phyloP scores from a whole-genome alignment of 2,888 invertebrate genomes.

The Silvanus unidentatus region DNA sequence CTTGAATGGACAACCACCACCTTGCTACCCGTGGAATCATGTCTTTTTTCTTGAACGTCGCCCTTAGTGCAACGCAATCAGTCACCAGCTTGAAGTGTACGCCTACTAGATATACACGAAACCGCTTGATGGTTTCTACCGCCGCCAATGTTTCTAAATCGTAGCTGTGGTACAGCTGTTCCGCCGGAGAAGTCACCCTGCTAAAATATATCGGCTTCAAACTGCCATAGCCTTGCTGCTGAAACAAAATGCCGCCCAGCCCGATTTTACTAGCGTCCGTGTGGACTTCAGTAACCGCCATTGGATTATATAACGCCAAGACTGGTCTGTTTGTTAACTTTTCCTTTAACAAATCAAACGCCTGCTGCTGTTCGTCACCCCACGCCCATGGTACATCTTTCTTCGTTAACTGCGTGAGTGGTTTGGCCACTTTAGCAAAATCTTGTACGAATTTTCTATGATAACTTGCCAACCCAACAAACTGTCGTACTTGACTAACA shows the following conservation, averaged over 20 bases:
- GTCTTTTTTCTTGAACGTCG: no score
- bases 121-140: constrained; percentile 18
- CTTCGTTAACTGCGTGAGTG: constrained; percentile 17
- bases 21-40: no score
- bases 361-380: constrained; percentile 7
- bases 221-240: constrained; percentile 13
- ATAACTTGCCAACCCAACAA: constrained; percentile 23
- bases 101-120: constrained; percentile 18
- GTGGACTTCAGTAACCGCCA: constrained; percentile 18
- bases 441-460: constrained; percentile 22
- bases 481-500: constrained; percentile 21
- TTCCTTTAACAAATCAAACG: constrained; percentile 11
- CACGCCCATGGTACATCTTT: constrained; percentile 14
- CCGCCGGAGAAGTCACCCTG: constrained; percentile 25
- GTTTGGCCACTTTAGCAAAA: constrained; percentile 10
- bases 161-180: constrained; percentile 22
- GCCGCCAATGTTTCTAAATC: constrained; percentile 25
- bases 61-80: constrained; percentile 20
- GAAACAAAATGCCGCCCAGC: constrained; percentile 21
- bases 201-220: constrained; percentile 27
- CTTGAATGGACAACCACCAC: no score
- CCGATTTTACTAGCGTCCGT: constrained; percentile 24
- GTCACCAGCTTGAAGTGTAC: constrained; percentile 20
- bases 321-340: constrained; percentile 12
- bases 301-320: constrained; percentile 16